Conservation (phyloP, 2,888 invertebrate species). For the Theodoxus fluviatilis region DNA sequence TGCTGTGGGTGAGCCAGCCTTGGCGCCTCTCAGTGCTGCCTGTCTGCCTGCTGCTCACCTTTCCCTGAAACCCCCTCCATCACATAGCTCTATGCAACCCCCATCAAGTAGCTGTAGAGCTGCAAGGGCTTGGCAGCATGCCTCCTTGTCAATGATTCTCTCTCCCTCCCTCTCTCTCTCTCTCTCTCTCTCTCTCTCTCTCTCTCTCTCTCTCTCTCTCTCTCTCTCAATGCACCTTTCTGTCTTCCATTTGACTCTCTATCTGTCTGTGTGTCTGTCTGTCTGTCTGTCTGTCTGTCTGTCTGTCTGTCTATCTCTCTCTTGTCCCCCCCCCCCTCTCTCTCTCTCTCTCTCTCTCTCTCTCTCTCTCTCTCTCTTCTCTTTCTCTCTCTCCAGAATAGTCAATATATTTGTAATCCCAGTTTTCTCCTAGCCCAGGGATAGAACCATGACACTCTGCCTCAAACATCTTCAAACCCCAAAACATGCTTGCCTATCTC, state of each 20-base stretch:
- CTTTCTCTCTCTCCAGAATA: background rate
- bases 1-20: too few species aligned
- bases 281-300: background rate
- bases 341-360: constrained; percentile 5
- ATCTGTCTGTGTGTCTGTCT: background rate
- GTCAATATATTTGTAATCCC: too few species aligned
- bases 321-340: too few species aligned
- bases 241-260: background rate
- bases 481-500: too few species aligned
- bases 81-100: too few species aligned
- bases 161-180: constrained; percentile 18
- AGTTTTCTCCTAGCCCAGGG: too few species aligned
- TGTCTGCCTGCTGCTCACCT: too few species aligned
- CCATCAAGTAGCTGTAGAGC: background rate
- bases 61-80: too few species aligned
- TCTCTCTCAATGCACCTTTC: background rate
- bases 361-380: background rate
- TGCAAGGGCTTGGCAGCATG: background rate
- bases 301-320: background rate
- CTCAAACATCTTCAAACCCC: too few species aligned
- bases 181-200: background rate
- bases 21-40: too few species aligned
- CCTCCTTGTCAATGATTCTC: background rate
- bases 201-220: background rate
- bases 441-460: background rate